phyloP scores from a whole-genome alignment of 2,113 vertebrate species.

The Motacilla tschutschensis region DNA sequence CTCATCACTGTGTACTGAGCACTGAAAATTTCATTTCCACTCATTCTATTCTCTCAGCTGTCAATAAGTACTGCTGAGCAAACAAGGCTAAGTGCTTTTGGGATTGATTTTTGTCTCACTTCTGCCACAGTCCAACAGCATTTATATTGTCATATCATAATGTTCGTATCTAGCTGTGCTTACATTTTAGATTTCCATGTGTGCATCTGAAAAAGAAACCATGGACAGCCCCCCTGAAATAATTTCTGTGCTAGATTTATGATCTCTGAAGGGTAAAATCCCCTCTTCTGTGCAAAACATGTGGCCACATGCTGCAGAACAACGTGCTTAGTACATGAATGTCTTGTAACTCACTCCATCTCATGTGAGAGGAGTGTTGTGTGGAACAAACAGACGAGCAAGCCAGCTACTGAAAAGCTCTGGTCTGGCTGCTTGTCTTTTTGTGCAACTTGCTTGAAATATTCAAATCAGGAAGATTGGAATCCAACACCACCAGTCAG shows the following conservation, averaged over 20 bases:
- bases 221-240: not conserved
- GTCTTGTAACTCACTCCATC: not conserved
- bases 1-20: not conserved
- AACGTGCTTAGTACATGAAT: not conserved
- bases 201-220: not conserved
- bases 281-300: not conserved
- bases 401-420: not conserved
- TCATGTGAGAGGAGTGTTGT: not conserved
- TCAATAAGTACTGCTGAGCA: not conserved
- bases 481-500: not conserved
- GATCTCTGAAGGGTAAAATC: not conserved
- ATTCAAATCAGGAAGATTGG: not conserved
- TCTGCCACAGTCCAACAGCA: not conserved
- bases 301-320: not conserved
- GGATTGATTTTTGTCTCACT: not conserved
- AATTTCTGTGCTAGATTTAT: not conserved
- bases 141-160: not conserved
- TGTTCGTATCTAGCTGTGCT: not conserved
- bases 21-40: conserved; percentile 20
- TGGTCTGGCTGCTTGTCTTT: not conserved
- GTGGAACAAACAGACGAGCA: not conserved
- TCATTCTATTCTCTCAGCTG: not conserved
- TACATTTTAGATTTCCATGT: not conserved
- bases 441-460: not conserved
- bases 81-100: not conserved